phyloP scores from a whole-genome alignment of 2,888 invertebrate species.

The Agrotis ipsilon region DNA sequence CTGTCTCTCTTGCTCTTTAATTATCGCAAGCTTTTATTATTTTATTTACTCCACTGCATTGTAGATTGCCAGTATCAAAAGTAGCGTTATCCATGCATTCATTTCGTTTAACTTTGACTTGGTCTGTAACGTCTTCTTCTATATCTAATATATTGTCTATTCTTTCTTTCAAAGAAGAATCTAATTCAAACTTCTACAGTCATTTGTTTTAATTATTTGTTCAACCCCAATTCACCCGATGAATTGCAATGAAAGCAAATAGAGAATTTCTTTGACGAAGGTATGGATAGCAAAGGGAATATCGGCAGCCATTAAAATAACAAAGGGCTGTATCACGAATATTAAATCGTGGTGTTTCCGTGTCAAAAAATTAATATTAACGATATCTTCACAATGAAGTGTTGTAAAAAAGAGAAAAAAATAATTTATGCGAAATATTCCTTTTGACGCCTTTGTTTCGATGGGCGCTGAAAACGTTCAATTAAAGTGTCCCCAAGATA shows the following conservation, averaged over 20 bases:
- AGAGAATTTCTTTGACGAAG: conserved; percentile 57
- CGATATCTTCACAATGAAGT: conserved; percentile 90
- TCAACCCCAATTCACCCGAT: conserved; percentile 42
- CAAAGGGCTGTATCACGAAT: conserved; percentile 87
- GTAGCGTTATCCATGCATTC: conserved; percentile 4
- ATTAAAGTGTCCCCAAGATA: conserved; percentile 78
- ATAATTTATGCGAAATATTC: conserved; percentile 89
- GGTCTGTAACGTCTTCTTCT: background rate
- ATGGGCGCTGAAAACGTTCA: conserved; percentile 80
- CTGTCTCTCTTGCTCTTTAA: conserved; percentile 29
- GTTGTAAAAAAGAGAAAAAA: conserved; percentile 81
- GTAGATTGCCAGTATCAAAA: background rate
- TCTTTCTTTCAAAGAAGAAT: background rate
- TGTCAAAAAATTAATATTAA: conserved; percentile 91
- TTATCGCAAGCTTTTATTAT: conserved; percentile 34
- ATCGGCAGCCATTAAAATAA: conserved; percentile 85
- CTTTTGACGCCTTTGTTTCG: conserved; percentile 88
- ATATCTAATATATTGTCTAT: background rate
- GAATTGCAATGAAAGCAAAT: conserved; percentile 57
- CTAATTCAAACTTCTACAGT: conserved; percentile 9
- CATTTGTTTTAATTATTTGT: conserved; percentile 44
- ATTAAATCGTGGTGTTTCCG: conserved; percentile 87
- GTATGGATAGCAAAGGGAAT: conserved; percentile 64
- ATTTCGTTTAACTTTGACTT: background rate
- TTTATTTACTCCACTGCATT: conserved; percentile 29